Evolutionary conservation across 2,797 vertebrate genomes (phyloP).

Genomic region (Anableps anableps): DNA sequence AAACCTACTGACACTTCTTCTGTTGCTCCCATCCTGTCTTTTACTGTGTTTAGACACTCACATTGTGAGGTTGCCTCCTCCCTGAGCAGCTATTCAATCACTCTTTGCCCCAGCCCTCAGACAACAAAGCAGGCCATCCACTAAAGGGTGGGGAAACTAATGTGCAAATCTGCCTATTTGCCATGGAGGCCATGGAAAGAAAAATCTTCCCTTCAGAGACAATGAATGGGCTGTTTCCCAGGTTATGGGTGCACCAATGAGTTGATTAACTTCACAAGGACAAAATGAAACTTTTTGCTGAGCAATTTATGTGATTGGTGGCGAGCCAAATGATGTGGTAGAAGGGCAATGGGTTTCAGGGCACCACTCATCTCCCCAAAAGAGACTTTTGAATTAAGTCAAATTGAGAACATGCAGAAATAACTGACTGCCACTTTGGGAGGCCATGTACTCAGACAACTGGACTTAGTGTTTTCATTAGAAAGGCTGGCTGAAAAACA

Average conservation of each 20-base stretch:
- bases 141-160: conserved; percentile 63
- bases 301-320: conserved; percentile 71
- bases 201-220: conserved; percentile 59
- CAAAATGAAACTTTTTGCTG: conserved; percentile 73
- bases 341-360: conserved; percentile 47
- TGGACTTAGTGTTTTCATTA: conserved; percentile 70
- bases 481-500: conserved; percentile 58
- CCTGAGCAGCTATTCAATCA: conserved; percentile 78
- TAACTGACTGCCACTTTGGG: conserved; percentile 68
- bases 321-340: conserved; percentile 49
- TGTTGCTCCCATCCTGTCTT: conserved; percentile 27
- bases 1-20: conserved; percentile 28
- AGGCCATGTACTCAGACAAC: conserved; percentile 60
- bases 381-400: conserved; percentile 60
- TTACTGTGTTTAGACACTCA: conserved; percentile 43
- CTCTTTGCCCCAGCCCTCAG: conserved; percentile 58
- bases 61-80: conserved; percentile 75
- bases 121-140: conserved; percentile 61
- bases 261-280: conserved; percentile 76
- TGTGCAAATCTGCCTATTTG: conserved; percentile 63
- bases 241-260: conserved; percentile 62
- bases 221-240: conserved; percentile 58
- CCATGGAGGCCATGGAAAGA: conserved; percentile 62
- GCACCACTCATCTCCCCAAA: conserved; percentile 61
- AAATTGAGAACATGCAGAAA: conserved; percentile 73